Evolutionary conservation across 2,797 vertebrate genomes (phyloP).

Genomic region (Setipinna tenuifilis): DNA sequence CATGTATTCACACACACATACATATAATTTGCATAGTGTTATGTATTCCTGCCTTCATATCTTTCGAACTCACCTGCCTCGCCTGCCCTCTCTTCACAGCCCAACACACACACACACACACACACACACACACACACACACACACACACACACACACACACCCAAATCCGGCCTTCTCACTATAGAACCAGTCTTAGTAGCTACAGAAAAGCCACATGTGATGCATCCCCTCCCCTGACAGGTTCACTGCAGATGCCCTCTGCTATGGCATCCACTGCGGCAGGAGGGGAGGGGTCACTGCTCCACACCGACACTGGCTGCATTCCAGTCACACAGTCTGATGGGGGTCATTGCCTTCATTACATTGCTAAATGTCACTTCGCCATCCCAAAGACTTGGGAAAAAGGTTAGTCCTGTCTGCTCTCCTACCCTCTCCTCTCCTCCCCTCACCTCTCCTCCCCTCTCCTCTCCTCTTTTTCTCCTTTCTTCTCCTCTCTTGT

Average conservation of each 20-base stretch:
- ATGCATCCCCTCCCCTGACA: background rate
- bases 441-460: too few species aligned
- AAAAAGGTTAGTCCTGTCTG: background rate
- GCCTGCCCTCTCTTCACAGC: background rate
- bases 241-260: background rate
- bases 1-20: background rate
- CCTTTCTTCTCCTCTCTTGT: too few species aligned
- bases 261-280: background rate
- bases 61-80: background rate
- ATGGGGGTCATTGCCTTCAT: background rate
- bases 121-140: conserved; percentile 3
- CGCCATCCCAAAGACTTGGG: background rate
- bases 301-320: background rate
- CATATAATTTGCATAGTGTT: background rate
- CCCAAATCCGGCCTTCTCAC: too few species aligned
- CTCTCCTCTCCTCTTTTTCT: too few species aligned
- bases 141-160: background rate
- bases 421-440: background rate
- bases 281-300: background rate
- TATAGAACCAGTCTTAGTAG: too few species aligned
- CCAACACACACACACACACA: background rate
- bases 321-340: background rate
- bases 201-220: background rate
- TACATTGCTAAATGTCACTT: background rate
- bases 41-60: background rate